Evolutionary conservation across 2,797 vertebrate species (phyloP).

Genomic region (Acropternis orthonyx): DNA sequence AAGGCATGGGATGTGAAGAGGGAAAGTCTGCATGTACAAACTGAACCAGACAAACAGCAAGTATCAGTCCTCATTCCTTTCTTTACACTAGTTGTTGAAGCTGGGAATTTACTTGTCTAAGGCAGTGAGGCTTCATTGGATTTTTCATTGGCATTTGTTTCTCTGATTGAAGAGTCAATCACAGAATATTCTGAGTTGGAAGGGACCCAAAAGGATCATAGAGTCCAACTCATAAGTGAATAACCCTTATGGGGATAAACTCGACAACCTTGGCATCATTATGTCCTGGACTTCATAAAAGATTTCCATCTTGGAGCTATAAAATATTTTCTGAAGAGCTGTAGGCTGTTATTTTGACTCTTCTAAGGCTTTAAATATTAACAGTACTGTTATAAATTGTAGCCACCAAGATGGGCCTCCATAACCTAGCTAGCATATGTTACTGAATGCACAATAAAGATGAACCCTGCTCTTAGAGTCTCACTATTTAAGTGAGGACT

Average conservation of each 20-base stretch:
- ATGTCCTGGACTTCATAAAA: neutral
- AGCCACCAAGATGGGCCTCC: neutral
- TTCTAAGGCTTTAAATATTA: neutral
- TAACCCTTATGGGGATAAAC: neutral
- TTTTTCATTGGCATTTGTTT: slow-evolving; percentile 17
- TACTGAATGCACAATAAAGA: neutral
- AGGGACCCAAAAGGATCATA: neutral
- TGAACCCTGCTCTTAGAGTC: neutral
- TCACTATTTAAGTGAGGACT: neutral
- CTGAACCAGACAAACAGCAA: neutral
- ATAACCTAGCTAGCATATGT: neutral
- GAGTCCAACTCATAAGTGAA: neutral
- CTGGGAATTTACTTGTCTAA: neutral
- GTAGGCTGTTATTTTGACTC: neutral
- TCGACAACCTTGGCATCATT: neutral
- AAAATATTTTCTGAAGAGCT: neutral
- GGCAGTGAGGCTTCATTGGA: neutral
- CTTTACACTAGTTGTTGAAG: neutral
- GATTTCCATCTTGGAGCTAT: neutral
- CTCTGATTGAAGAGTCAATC: neutral
- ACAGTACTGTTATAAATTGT: neutral
- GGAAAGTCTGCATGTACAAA: neutral
- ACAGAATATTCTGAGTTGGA: neutral
- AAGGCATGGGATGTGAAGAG: neutral
- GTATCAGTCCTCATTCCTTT: neutral